phyloP scores from a whole-genome alignment of 2,888 invertebrate species.

The Silvanus unidentatus region DNA sequence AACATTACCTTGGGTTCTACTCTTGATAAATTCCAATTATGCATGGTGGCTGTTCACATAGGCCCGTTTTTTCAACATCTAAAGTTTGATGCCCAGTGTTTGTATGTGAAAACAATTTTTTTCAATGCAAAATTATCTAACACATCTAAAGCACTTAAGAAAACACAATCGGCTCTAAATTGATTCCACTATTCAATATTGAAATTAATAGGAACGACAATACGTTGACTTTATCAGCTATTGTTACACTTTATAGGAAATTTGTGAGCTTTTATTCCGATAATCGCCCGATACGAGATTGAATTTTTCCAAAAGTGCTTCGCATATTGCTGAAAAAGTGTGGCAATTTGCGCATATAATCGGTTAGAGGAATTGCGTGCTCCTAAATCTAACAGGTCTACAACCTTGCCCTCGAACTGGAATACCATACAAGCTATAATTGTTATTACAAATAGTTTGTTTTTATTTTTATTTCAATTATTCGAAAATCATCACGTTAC shows the following conservation, averaged over 20 bases:
- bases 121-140: neutral
- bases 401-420: too few species aligned
- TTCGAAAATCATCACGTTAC: too few species aligned
- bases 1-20: slow-evolving; percentile 2
- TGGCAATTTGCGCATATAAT: too few species aligned
- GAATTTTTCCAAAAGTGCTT: neutral
- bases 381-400: too few species aligned
- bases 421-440: too few species aligned
- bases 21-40: slow-evolving; percentile 4
- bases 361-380: too few species aligned
- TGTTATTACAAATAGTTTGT: too few species aligned
- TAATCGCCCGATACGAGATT: too few species aligned
- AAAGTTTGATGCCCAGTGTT: neutral
- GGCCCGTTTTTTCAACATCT: neutral
- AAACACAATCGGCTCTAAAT: neutral
- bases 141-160: too few species aligned
- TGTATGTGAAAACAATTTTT: neutral
- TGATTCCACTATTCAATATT: slow-evolving; percentile 3
- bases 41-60: neutral
- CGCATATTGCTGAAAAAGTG: neutral
- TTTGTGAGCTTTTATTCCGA: too few species aligned
- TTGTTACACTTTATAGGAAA: neutral
- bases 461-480: too few species aligned
- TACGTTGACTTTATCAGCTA: neutral
- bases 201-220: neutral